Percentiles rank a stretch among this genome's conserved stretches.
Conservation (phyloP, 2,113 vertebrate genomes). For the Protobothrops mucrosquamatus region DNA sequence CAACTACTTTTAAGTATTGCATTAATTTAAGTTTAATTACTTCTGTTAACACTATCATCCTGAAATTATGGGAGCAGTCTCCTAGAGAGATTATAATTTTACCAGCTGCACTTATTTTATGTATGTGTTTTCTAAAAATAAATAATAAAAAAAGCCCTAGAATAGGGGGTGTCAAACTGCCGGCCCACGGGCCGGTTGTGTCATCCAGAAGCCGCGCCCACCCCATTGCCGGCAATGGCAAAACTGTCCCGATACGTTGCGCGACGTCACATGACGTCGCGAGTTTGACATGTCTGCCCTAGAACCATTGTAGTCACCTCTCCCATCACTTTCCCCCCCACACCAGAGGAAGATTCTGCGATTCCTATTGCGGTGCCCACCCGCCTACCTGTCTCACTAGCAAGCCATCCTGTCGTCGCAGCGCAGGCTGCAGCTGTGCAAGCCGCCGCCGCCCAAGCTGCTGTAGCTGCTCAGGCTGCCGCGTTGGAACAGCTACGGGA, state of each 20-base stretch:
- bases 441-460: slow-evolving; percentile 76
- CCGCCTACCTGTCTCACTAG: slow-evolving; percentile 76
- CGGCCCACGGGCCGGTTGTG: too few species aligned
- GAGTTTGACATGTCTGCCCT: neutral
- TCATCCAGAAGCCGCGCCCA: too few species aligned
- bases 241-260: too few species aligned
- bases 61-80: neutral
- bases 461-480: slow-evolving; percentile 82
- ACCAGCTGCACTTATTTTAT: neutral
- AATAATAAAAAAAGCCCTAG: neutral
- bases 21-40: neutral
- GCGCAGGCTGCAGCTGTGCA: slow-evolving; percentile 80
- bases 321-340: neutral
- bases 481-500: slow-evolving; percentile 94
- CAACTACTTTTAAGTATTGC: neutral
- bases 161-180: too few species aligned
- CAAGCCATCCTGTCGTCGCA: slow-evolving; percentile 79
- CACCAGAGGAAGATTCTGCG: slow-evolving; percentile 81
- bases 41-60: neutral
- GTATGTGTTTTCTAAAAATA: neutral
- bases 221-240: too few species aligned
- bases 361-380: slow-evolving; percentile 73
- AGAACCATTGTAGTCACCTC: fast-evolving
- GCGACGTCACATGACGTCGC: too few species aligned
- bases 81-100: neutral